Conservation (phyloP, 2,888 invertebrate species). For the Acronicta alni region DNA sequence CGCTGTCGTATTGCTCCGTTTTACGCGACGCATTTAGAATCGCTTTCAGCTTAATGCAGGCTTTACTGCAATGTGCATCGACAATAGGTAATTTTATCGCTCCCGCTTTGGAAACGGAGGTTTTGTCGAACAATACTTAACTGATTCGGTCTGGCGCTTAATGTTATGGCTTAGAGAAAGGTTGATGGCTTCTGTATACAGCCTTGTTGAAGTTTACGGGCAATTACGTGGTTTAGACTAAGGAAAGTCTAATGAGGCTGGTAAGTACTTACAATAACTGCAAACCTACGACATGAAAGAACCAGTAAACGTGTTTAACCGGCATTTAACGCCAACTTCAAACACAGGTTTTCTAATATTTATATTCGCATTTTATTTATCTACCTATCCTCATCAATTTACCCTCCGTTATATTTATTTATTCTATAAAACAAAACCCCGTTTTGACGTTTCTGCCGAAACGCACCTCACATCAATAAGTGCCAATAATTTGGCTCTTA, state of each 20-base stretch:
- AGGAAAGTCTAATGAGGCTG: conserved; percentile 23
- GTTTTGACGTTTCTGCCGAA: conserved; percentile 48
- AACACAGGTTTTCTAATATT: neutral
- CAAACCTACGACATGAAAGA: neutral
- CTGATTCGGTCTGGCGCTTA: conserved; percentile 57
- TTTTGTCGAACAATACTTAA: conserved; percentile 64
- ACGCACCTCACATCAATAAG: conserved; percentile 56
- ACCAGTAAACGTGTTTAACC: neutral
- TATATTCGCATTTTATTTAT: neutral
- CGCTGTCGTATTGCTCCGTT: conserved; percentile 63
- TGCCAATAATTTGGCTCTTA: conserved; percentile 76
- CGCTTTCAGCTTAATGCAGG: conserved; percentile 81
- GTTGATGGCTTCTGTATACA: conserved; percentile 33
- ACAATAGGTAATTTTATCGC: conserved; percentile 82
- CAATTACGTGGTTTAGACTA: conserved; percentile 31
- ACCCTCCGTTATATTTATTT: conserved; percentile 19
- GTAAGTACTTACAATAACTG: conserved; percentile 8
- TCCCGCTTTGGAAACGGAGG: conserved; percentile 66
- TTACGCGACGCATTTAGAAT: conserved; percentile 78
- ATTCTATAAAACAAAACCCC: conserved; percentile 40
- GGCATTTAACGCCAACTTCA: neutral
- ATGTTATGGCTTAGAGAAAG: conserved; percentile 41
- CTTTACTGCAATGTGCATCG: conserved; percentile 74
- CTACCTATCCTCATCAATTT: neutral
- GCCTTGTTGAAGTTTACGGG: conserved; percentile 21